phyloP scores from a whole-genome alignment of 2,888 invertebrate genomes.

The Catocala fraxini region DNA sequence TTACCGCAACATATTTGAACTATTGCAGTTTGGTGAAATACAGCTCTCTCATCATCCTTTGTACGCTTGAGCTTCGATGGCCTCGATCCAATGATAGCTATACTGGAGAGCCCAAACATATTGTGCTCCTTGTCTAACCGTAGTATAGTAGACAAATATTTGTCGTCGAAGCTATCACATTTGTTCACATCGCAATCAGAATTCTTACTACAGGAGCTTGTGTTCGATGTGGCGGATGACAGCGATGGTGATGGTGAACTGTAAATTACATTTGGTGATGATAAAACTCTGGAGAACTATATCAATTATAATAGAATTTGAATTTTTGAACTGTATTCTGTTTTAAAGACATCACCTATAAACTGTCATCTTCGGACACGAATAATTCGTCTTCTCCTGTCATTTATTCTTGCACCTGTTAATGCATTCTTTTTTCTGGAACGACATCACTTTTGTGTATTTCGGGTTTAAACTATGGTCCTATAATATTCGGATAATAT shows the following conservation, averaged over 20 bases:
- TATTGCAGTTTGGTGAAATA: slow-evolving; percentile 80
- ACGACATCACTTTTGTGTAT: slow-evolving; percentile 66
- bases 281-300: no score
- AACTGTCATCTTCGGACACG: slow-evolving; percentile 36
- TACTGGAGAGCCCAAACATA: slow-evolving; percentile 78
- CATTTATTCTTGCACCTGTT: slow-evolving; percentile 72
- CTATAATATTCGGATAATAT: slow-evolving; percentile 22
- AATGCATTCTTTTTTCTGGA: slow-evolving; percentile 78
- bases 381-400: slow-evolving; percentile 38
- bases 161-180: slow-evolving; percentile 61
- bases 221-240: slow-evolving; percentile 62
- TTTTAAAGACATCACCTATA: slow-evolving; percentile 21
- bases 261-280: slow-evolving; percentile 46
- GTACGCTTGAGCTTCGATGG: slow-evolving; percentile 59
- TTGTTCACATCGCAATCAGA: slow-evolving; percentile 56
- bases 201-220: slow-evolving; percentile 63
- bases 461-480: slow-evolving; percentile 16
- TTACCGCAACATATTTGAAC: slow-evolving; percentile 73
- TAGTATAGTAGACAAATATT: slow-evolving; percentile 76
- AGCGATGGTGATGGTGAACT: slow-evolving; percentile 68
- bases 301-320: background rate
- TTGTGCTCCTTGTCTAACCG: slow-evolving; percentile 80
- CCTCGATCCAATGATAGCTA: slow-evolving; percentile 68
- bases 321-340: slow-evolving; percentile 1
- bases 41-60: slow-evolving; percentile 69